Evolutionary conservation across 2,797 vertebrate genomes (phyloP), one percentile per base, ranked within the genome.

Genomic region (Pangasius sanitwongsei): DNA sequence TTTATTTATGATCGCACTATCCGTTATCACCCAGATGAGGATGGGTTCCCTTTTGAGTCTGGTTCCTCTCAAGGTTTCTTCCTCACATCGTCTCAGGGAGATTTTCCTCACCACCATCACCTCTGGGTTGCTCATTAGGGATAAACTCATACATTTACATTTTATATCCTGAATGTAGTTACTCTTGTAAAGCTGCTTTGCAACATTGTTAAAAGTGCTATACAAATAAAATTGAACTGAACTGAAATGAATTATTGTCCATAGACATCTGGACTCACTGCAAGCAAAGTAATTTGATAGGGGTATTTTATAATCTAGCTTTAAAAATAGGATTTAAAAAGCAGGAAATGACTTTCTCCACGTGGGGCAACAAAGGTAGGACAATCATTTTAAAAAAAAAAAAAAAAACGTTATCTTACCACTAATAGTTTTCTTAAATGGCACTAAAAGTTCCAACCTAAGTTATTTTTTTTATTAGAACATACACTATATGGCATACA

Each of bases 261-360:
- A 8, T 41, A 41, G 70, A 41, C 70, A 3, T 20, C 34, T 37
- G 34, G 69, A 8, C 1, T 48, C 44, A 53, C 48, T 16, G 74
- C 23, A 48, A 75, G 12, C 23, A 44, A 28, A 50, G 18, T 41
- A 9, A 77, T 6, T 28, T 72, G 70, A 72, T 3, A n/a, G 25
- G 74, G 80, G 70, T 34, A 74, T 74, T 81, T 31, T 74, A 67
- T 87, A 81, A 87, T 82, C 41, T 72, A 65, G n/a, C 28, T 87
- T 67, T 77, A 69, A 74, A 48, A 84, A 53, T 4, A 25, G 16
- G 50, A 72, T 61, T 87, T 41, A 81, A 77, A 67, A 67, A 67
- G 28, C 23, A 41, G 7, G 37, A 44, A 74, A 74, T n/a, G 0
- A 28, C 12, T 50, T 78, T 31, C 28, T n/a, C 28, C n/a, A 31